Evolutionary conservation across 92 coral and sea anemone species (phyloP), one percentile per base, ranked within the genome.

Genomic region (Chrysogorgia sp.): DNA sequence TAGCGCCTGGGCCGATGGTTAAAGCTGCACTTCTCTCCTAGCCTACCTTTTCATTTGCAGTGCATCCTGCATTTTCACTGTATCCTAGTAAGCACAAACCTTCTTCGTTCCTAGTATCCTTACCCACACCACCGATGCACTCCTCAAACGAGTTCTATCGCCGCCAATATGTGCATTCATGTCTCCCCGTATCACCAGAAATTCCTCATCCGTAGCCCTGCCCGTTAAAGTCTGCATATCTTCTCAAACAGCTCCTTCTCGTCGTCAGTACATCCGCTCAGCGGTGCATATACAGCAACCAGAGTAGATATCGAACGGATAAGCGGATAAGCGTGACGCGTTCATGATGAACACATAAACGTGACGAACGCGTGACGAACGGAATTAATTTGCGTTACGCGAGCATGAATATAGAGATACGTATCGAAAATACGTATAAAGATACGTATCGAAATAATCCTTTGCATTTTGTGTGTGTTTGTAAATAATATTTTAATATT

Each of bases 111-210:
- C 23, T 23, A 35, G 2, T 58, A 21, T 48, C 26, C 25, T 24
- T 58, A 0, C 78, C 47, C 40, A 21, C 25, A 21, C 43, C 19
- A 10, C 78, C 78, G 21, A 71, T 31, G 24, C 24, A 48, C 40
- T 49, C 62, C 25, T 71, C 63, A 31, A 55, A 13, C 62, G 23
- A 26, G 35, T 13, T 48, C 63, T 55, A 12, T 23, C 13, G 24
- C 1, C 24, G 23, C 78, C 76, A 12, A 41, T 15, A 10, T 33
- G 32, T 10, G 12, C 76, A 26, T 71, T 71, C 62, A 71, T 49
- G 61, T 71, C 78, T 47, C 78, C 78, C 78, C 23, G 20, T 2
- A 71, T 24, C 24, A 71, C 22, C 50, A 66, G 53, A n/a, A 47
- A 7, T 47, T 47, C 53, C n/a, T 47, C n/a, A 12, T 47, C 10